Conservation (phyloP, 2,888 invertebrate species). For the Petrolisthes manimaculis region DNA sequence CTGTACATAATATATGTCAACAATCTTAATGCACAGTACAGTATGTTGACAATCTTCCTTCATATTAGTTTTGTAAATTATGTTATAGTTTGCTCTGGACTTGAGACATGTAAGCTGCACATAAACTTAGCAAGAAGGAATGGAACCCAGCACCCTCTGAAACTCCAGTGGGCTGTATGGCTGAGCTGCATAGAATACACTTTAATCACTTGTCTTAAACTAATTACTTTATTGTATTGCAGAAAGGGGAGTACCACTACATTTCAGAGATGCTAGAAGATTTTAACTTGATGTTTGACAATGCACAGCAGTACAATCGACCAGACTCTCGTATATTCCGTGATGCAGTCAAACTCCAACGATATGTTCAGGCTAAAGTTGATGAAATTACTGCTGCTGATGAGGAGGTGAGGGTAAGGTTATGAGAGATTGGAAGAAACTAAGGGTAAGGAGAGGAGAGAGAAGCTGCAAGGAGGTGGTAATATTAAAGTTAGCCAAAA, state of each 20-base stretch:
- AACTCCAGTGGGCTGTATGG: too few relatives aligned
- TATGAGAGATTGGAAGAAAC: constrained; percentile 17
- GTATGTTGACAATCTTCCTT: too few relatives aligned
- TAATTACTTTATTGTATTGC: constrained; percentile 54
- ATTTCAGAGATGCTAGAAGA: constrained; percentile 92
- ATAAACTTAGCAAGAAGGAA: neutral
- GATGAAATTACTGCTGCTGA: constrained; percentile 78
- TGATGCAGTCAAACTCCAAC: constrained; percentile 86
- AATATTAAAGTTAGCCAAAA: too few relatives aligned
- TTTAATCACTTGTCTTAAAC: too few relatives aligned
- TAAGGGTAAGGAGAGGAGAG: neutral
- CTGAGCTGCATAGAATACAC: too few relatives aligned
- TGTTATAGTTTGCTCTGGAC: too few relatives aligned
- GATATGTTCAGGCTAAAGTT: constrained; percentile 85
- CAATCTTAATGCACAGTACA: too few relatives aligned
- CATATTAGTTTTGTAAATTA: too few relatives aligned
- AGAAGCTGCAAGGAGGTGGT: neutral
- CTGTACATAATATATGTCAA: too few relatives aligned
- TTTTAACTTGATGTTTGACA: constrained; percentile 96
- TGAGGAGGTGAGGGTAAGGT: constrained; percentile 64
- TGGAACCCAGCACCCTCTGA: neutral
- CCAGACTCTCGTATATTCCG: constrained; percentile 85
- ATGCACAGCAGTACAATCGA: constrained; percentile 91
- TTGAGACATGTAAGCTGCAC: neutral
- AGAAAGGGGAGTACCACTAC: constrained; percentile 84